A percentile compares a stretch with the other conserved stretches of the same genome.
Conservation (phyloP, 2,113 vertebrate species). For the Labrus mixtus region DNA sequence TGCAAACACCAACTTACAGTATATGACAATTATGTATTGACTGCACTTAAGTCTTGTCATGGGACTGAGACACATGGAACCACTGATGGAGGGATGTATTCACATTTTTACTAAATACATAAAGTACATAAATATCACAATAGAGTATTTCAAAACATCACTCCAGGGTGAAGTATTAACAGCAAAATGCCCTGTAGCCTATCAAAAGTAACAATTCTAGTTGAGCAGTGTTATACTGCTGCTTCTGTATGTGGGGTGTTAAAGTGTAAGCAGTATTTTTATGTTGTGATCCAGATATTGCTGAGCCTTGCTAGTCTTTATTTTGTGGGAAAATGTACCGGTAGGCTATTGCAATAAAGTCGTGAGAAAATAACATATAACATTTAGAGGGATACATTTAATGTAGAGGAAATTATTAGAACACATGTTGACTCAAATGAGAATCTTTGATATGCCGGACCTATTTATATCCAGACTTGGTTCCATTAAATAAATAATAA, state of each 20-base stretch:
- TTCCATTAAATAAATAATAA: too few species aligned
- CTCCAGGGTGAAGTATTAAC: too few species aligned
- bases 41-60: slow-evolving; percentile 10
- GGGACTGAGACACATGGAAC: neutral
- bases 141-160: neutral
- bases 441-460: too few species aligned
- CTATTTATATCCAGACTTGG: too few species aligned
- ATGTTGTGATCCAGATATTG: neutral
- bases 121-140: neutral
- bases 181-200: neutral
- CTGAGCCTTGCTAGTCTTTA: neutral
- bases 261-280: neutral
- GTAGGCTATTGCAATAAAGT: too few species aligned
- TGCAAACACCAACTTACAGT: slow-evolving; percentile 35
- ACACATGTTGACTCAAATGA: too few species aligned
- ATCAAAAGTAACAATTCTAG: neutral
- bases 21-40: slow-evolving; percentile 5
- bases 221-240: neutral
- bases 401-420: too few species aligned
- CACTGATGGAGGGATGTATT: neutral
- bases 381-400: neutral
- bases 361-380: too few species aligned
- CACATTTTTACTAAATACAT: neutral
- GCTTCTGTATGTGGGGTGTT: neutral
- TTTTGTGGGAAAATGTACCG: neutral